Evolutionary conservation across 1,140 invertebrate species (phyloP).

Genomic region (Hylaeus anthracinus): DNA sequence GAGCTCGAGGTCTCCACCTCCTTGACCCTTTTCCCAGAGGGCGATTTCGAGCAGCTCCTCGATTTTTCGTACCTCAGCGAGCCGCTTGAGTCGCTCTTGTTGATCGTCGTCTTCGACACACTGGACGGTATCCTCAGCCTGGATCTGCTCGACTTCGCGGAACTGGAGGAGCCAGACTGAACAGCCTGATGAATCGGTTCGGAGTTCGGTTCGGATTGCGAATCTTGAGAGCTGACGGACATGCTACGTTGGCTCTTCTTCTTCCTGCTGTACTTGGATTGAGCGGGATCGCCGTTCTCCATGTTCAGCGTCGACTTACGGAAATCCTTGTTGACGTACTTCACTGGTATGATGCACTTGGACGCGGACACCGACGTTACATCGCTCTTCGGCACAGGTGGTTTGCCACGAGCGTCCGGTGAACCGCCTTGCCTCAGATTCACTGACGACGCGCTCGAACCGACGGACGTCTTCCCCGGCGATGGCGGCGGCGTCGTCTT

Average conservation of each 20-base stretch:
- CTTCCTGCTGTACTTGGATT: constrained; percentile 69
- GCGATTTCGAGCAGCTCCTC: constrained; percentile 64
- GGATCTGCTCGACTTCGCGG: constrained; percentile 57
- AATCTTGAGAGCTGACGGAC: constrained; percentile 74
- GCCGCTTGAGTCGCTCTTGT: constrained; percentile 23
- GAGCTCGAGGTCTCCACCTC: constrained; percentile 58
- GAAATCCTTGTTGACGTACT: constrained; percentile 87
- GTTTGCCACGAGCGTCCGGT: constrained; percentile 76
- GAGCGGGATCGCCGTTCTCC: constrained; percentile 78
- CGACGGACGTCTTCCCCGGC: constrained; percentile 45
- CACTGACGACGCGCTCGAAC: constrained; percentile 62
- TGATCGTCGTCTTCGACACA: constrained; percentile 50
- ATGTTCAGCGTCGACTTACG: constrained; percentile 89
- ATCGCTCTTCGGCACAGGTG: constrained; percentile 77
- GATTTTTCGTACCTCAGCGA: constrained; percentile 37
- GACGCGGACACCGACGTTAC: constrained; percentile 62
- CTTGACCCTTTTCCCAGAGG: constrained; percentile 49
- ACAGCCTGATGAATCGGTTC: constrained; percentile 49
- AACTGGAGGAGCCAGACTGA: constrained; percentile 47
- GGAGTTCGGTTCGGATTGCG: constrained; percentile 70
- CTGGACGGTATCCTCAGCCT: constrained; percentile 53
- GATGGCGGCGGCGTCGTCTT: constrained; percentile 66
- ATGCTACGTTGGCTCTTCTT: constrained; percentile 72
- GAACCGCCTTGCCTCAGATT: constrained; percentile 70
- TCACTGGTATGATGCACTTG: constrained; percentile 70